A percentile compares a stretch with the other conserved stretches of the same genome.
Evolutionary conservation across 1,140 invertebrate genomes (phyloP).

Genomic region (Neodiprion pinetum): DNA sequence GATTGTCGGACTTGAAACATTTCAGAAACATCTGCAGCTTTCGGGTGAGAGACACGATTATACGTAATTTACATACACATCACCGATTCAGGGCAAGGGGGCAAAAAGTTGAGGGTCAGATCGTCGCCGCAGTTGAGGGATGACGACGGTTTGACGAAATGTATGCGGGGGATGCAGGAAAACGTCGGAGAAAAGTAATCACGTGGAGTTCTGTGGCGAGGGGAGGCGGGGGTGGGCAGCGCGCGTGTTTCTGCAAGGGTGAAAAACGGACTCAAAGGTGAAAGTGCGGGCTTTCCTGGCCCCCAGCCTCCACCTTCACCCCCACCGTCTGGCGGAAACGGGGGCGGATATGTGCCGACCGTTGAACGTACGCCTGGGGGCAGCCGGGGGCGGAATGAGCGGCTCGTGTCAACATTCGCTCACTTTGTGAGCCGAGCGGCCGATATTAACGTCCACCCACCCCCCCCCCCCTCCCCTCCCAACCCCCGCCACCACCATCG

Average conservation of each 20-base stretch:
- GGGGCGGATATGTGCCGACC: background rate
- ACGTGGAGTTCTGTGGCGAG: conserved; percentile 9
- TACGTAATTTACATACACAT: too few relatives aligned
- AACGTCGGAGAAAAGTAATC: conserved; percentile 35
- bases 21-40: too few relatives aligned
- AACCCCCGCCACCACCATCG: background rate
- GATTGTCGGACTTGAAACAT: too few relatives aligned
- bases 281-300: background rate
- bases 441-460: conserved; percentile 55
- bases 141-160: too few relatives aligned
- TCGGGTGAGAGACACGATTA: too few relatives aligned
- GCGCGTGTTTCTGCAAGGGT: conserved; percentile 16
- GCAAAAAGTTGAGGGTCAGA: too few relatives aligned
- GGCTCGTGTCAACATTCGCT: conserved; percentile 58
- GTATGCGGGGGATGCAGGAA: background rate
- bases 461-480: conserved; percentile 20
- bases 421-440: conserved; percentile 53
- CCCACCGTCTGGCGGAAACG: too few relatives aligned
- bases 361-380: background rate
- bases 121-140: too few relatives aligned
- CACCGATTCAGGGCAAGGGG: too few relatives aligned
- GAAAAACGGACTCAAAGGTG: conserved; percentile 1
- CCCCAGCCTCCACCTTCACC: background rate
- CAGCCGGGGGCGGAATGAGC: conserved; percentile 42
- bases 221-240: background rate